These are phyloP conservation scores for Alloscopus bannaensis DNA, from an alignment of 2,888 invertebrate genomes.

Conservation along the genomic window DNA sequence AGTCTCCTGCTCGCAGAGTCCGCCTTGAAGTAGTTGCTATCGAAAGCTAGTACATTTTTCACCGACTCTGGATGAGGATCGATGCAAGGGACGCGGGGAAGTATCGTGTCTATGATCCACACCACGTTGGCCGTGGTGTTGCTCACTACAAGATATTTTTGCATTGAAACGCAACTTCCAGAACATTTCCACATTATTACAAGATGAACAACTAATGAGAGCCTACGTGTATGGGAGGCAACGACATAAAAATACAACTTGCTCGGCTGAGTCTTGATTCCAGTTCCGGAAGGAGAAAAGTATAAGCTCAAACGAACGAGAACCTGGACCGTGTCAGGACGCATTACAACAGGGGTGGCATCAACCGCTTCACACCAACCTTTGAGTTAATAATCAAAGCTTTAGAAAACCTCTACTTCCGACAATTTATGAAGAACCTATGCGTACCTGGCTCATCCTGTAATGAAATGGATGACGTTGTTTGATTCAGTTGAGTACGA, in stretches of 20 bases:
- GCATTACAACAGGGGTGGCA: slow-evolving; percentile 55
- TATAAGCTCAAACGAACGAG: slow-evolving; percentile 63
- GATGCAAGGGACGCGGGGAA: slow-evolving; percentile 62
- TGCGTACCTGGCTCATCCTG: slow-evolving; percentile 4
- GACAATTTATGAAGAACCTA: background rate
- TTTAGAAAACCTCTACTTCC: background rate
- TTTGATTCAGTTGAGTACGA: slow-evolving; percentile 1
- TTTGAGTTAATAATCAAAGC: background rate
- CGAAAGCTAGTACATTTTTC: background rate
- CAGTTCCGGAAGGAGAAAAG: slow-evolving; percentile 1
- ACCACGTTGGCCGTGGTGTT: background rate
- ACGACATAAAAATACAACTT: slow-evolving; percentile 60
- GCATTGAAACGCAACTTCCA: background rate
- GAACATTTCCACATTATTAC: too few species aligned
- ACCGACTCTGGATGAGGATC: slow-evolving; percentile 54
- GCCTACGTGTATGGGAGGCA: slow-evolving; percentile 46
- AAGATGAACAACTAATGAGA: too few species aligned
- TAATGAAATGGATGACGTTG: background rate
- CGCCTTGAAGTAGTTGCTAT: slow-evolving; percentile 15
- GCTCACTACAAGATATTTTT: slow-evolving; percentile 10
- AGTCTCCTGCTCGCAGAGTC: background rate
- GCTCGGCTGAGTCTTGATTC: background rate
- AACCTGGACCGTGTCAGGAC: slow-evolving; percentile 52
- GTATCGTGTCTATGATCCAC: slow-evolving; percentile 52
- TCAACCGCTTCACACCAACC: slow-evolving; percentile 63